These are phyloP conservation scores for Urocynchramus pylzowi DNA, from an alignment of 2,113 vertebrate species.

Conservation along the genomic window DNA sequence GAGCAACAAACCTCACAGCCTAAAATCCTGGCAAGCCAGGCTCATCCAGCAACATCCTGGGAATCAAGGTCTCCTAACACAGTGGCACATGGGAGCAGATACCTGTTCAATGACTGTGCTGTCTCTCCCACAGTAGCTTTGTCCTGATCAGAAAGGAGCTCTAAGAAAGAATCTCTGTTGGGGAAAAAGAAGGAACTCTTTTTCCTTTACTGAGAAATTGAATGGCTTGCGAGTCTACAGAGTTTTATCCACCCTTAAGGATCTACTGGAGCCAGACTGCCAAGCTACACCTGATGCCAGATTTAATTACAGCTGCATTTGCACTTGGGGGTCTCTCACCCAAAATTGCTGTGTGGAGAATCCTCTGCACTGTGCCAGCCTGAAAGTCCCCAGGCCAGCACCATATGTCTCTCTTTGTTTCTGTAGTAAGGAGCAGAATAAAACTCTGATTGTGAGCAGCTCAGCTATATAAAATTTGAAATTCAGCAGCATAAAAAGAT, in stretches of 20 bases:
- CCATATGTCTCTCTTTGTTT: rapidly evolving
- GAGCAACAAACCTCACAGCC: background rate
- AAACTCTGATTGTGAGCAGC: background rate
- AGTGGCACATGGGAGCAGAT: background rate
- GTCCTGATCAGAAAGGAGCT: background rate
- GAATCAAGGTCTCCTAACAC: background rate
- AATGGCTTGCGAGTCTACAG: background rate
- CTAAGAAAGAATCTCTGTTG: background rate
- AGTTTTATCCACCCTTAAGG: background rate
- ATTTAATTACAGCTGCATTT: background rate
- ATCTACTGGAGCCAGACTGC: background rate
- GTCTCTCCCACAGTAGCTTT: background rate
- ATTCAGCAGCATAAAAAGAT: background rate
- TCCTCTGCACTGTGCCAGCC: background rate
- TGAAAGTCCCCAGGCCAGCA: background rate
- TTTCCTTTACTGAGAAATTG: background rate
- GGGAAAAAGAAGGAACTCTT: background rate
- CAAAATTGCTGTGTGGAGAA: background rate
- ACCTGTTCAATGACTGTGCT: background rate
- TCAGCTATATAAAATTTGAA: background rate
- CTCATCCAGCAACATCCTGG: rapidly evolving
- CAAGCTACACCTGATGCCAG: background rate
- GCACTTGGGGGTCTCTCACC: background rate
- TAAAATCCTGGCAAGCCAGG: background rate
- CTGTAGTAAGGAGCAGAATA: background rate